A percentile compares a stretch with the other conserved stretches of the same genome.
Evolutionary conservation across 2,113 vertebrate genomes (phyloP).

Genomic region (Hipposideros armiger): DNA sequence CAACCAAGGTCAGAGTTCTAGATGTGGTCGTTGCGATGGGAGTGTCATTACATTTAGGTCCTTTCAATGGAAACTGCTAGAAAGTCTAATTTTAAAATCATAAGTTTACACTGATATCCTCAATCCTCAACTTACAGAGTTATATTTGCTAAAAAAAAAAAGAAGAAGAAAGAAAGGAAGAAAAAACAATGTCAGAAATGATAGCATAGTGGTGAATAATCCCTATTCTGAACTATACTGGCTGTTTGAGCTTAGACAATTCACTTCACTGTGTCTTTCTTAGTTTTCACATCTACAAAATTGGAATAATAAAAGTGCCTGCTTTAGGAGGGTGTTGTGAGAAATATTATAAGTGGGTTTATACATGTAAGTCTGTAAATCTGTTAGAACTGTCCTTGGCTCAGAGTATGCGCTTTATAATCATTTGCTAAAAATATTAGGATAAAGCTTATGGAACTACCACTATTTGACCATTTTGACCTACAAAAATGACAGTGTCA

Average conservation of each 20-base stretch:
- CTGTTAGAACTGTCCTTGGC: neutral
- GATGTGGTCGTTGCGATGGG: neutral
- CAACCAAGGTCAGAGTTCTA: neutral
- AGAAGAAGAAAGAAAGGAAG: too few relatives aligned
- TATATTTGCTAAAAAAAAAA: neutral
- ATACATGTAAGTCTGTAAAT: neutral
- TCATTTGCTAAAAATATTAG: constrained; percentile 26
- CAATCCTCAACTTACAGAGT: neutral
- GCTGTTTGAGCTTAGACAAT: neutral
- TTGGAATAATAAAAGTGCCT: neutral
- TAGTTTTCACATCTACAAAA: neutral
- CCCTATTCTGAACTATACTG: neutral
- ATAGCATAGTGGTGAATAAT: neutral
- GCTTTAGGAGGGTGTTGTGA: neutral
- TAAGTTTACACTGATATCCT: neutral
- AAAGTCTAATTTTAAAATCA: neutral
- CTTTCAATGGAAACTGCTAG: neutral
- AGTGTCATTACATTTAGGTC: neutral
- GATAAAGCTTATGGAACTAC: neutral
- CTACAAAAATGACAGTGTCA: neutral
- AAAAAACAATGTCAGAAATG: neutral
- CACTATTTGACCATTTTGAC: neutral
- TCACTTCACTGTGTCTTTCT: neutral
- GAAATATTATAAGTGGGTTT: neutral
- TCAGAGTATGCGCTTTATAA: neutral